phyloP scores from a whole-genome alignment of 1,140 invertebrate genomes.

The Ceratina japonica region DNA sequence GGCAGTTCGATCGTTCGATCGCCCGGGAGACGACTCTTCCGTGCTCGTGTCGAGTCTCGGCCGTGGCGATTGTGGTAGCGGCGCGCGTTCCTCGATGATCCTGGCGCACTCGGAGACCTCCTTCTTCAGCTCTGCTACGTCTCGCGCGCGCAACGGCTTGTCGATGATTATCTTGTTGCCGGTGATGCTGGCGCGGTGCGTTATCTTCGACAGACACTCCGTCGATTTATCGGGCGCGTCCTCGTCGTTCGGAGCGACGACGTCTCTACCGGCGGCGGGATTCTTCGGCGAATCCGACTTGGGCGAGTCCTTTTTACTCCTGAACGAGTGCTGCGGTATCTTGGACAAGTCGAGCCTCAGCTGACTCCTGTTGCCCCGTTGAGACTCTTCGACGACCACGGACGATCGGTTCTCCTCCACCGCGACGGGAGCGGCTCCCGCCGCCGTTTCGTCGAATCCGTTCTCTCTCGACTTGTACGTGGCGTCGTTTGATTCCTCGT shows the following conservation, averaged over 20 bases:
- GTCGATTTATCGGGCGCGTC: conserved; percentile 39
- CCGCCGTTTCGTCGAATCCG: neutral
- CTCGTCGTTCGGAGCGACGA: too few species aligned
- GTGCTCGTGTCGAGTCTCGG: too few species aligned
- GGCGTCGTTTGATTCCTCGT: conserved; percentile 16
- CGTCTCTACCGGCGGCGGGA: neutral
- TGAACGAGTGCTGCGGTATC: conserved; percentile 78
- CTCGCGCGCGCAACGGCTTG: conserved; percentile 61
- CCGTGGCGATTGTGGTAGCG: neutral
- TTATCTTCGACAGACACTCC: conserved; percentile 61
- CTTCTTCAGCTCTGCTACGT: conserved; percentile 60
- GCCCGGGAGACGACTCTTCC: neutral
- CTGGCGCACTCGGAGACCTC: conserved; percentile 43
- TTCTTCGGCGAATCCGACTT: conserved; percentile 56
- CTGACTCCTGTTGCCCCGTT: conserved; percentile 68
- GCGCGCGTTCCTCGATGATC: conserved; percentile 34
- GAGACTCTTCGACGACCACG: conserved; percentile 5
- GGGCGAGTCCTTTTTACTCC: conserved; percentile 51
- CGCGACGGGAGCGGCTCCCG: neutral
- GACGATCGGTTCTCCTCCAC: neutral
- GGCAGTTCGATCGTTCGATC: too few species aligned
- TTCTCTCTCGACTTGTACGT: conserved; percentile 12
- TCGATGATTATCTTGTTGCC: conserved; percentile 69
- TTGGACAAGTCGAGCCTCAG: conserved; percentile 86
- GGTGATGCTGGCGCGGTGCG: conserved; percentile 65